A percentile compares a stretch with the other conserved stretches of the same genome.
phyloP scores from a whole-genome alignment of 2,888 invertebrate genomes.

The Lucinisca nassula region DNA sequence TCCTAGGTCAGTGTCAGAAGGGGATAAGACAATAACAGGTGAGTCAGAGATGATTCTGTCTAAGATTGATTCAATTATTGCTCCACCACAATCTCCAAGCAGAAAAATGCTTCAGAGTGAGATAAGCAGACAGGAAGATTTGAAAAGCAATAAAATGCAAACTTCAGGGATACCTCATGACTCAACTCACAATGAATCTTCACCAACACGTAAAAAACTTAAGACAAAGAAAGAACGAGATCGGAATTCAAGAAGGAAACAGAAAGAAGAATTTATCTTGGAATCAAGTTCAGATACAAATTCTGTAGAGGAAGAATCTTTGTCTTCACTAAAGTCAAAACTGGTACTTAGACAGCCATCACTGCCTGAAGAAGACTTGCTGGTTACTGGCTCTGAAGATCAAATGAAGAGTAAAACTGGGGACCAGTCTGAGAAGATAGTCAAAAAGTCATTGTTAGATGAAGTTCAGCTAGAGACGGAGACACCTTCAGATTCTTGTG shows the following conservation, averaged over 20 bases:
- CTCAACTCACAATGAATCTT: neutral
- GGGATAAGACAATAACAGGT: slow-evolving; percentile 53
- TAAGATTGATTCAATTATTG: neutral
- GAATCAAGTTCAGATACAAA: slow-evolving; percentile 75
- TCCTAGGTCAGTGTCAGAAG: slow-evolving; percentile 24
- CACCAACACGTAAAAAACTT: slow-evolving; percentile 69
- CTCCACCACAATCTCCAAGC: neutral
- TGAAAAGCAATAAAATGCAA: neutral
- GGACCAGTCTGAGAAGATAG: neutral
- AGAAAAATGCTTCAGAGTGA: slow-evolving; percentile 14
- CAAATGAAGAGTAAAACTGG: slow-evolving; percentile 3
- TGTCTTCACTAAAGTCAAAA: neutral
- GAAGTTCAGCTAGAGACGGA: slow-evolving; percentile 75
- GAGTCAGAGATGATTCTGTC: slow-evolving; percentile 33
- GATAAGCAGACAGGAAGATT: neutral
- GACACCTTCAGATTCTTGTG: slow-evolving; percentile 62
- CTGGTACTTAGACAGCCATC: neutral
- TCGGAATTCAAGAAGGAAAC: slow-evolving; percentile 68
- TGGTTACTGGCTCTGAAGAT: slow-evolving; percentile 69
- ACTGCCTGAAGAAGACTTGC: slow-evolving; percentile 66
- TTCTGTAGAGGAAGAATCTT: slow-evolving; percentile 55
- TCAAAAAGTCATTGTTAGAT: slow-evolving; percentile 67
- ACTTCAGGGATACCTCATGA: neutral
- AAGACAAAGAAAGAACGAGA: slow-evolving; percentile 77
- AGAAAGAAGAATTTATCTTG: slow-evolving; percentile 71